Base-by-base conservation (phyloP, 2,797 vertebrate species). In the Myioborus miniatus region DNA sequence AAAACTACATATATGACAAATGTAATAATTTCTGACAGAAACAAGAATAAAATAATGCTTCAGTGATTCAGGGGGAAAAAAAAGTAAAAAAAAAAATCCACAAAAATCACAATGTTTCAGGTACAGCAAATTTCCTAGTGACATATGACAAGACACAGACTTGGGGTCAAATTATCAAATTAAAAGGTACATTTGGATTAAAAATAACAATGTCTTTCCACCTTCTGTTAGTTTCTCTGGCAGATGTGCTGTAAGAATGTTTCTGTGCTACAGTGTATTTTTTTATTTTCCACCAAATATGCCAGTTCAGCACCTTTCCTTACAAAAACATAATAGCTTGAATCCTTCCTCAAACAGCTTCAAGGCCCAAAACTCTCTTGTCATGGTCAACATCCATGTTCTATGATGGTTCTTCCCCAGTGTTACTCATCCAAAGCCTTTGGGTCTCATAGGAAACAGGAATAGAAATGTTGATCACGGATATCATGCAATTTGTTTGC, bases 391-490 rank as follows among this genome's bases (percentile, higher is more conserved):
- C 34, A 67, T 79, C 23, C 71, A 76, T 9, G 85, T 92, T 95
- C 64, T 83, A 20, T 91, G 41, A 47, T 62, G 39, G 21, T 62
- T 95, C 50, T 59, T 92, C 75, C 56, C 64, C 62, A 26, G 27
- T 7, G 5, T 29, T n/a, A 46, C 58, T 64, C 49, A 65, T 85
- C 37, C 32, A 55, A 64, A 93, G 46, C 13, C 96, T 65, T 86
- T 94, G 71, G 32, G 55, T 64, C 30, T 91, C 11, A 34, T 41
- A 84, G 47, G 44, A 43, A 50, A 83, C 29, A 44, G 76, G 34
- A 91, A 9, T 11, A 75, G 64, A 96, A 96, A 96, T 68, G 5
- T 80, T 76, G 71, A 70, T 83, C 67, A 93, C 83, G 63, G 34
- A 80, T 84, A 89, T n/a, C n/a, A 43, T 62, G 16, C 29, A 94